These are phyloP conservation scores for Ganaspis sp. DNA, from an alignment of 1,140 invertebrate species.

Conservation along the genomic window DNA sequence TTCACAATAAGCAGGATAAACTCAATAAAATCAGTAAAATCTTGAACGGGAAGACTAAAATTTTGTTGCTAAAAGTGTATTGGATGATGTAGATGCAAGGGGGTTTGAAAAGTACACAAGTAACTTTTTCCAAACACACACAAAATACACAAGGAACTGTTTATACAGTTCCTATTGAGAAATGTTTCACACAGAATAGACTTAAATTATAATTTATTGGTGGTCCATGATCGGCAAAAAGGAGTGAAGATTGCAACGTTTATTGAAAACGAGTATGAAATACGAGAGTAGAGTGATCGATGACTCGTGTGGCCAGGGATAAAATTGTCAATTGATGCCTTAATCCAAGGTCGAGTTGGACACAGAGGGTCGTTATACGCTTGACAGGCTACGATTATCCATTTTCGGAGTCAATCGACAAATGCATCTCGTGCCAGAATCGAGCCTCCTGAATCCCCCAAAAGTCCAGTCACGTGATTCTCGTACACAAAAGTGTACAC, in stretches of 20 bases:
- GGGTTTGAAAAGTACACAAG: too few relatives aligned
- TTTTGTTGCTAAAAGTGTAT: too few relatives aligned
- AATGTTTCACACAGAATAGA: background rate
- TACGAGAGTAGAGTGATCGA: background rate
- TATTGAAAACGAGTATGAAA: background rate
- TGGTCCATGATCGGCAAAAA: background rate
- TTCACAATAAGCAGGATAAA: too few relatives aligned
- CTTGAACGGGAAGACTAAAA: too few relatives aligned
- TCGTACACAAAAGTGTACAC: background rate
- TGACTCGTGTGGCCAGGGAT: background rate
- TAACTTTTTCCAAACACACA: too few relatives aligned
- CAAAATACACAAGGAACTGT: background rate
- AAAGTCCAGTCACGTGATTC: background rate
- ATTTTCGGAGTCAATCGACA: background rate
- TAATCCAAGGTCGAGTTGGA: background rate
- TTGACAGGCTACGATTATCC: background rate
- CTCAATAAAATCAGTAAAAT: too few relatives aligned
- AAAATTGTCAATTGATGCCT: slow-evolving; percentile 10
- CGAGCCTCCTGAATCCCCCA: background rate
- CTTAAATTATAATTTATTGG: slow-evolving; percentile 19
- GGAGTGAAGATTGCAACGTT: background rate
- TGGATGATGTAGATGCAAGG: too few relatives aligned
- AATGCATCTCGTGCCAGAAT: background rate
- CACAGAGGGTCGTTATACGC: background rate
- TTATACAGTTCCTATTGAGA: too few relatives aligned